A percentile compares a stretch with the other conserved stretches of the same genome.
phyloP scores from a whole-genome alignment of 2,888 invertebrate species.

The Andrena bicolor region DNA sequence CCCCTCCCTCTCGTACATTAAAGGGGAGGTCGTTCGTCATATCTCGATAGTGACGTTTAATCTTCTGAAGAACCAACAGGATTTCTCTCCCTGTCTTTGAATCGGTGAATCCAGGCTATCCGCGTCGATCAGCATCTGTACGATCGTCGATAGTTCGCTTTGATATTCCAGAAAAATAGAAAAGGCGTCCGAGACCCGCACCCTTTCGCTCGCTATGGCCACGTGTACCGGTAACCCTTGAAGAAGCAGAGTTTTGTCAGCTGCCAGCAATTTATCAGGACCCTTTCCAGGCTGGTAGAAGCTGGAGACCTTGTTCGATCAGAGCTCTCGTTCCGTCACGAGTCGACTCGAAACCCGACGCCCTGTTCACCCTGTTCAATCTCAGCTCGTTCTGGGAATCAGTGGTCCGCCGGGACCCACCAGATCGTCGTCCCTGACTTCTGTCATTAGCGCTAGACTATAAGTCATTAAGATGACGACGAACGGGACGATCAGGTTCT shows the following conservation, averaged over 20 bases:
- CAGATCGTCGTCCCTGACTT: conserved; percentile 53
- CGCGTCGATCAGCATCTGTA: neutral
- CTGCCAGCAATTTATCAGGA: conserved; percentile 75
- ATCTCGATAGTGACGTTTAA: no score
- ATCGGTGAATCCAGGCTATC: neutral
- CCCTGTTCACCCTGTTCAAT: conserved; percentile 40
- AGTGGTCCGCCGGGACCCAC: conserved; percentile 56
- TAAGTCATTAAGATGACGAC: conserved; percentile 56
- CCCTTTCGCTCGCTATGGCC: conserved; percentile 48
- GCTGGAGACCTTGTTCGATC: conserved; percentile 59
- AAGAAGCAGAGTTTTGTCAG: conserved; percentile 71
- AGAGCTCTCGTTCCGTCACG: conserved; percentile 51
- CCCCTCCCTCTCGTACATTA: neutral
- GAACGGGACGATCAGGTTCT: conserved; percentile 32
- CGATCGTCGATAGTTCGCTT: neutral
- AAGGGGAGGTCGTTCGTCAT: neutral
- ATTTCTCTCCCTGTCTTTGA: neutral
- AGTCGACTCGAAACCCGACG: conserved; percentile 49
- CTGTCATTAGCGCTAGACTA: conserved; percentile 60
- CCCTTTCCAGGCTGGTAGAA: conserved; percentile 43
- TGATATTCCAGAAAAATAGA: neutral
- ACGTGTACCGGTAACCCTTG: conserved; percentile 74
- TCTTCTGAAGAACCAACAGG: neutral
- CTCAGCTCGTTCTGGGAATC: conserved; percentile 52
- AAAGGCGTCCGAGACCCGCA: neutral